Evolutionary conservation across 2,113 vertebrate genomes (phyloP).

Genomic region (Tachysurus fulvidraco): DNA sequence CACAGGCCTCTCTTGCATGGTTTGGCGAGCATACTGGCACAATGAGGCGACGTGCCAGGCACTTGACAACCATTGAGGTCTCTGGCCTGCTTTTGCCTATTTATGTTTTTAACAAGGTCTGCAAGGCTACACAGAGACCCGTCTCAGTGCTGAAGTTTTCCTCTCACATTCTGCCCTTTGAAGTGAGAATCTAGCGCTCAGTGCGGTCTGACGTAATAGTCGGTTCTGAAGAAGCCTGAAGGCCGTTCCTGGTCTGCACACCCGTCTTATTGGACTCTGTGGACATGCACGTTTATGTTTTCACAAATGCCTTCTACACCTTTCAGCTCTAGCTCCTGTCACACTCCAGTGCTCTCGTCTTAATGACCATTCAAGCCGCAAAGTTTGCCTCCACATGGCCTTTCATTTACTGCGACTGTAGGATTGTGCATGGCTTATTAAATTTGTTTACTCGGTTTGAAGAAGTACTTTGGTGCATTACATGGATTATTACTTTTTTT

Average conservation of each 20-base stretch:
- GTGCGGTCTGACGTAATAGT: slow-evolving; percentile 60
- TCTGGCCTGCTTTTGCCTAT: slow-evolving; percentile 59
- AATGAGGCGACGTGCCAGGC: slow-evolving; percentile 55
- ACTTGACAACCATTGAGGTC: slow-evolving; percentile 51
- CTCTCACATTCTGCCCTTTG: slow-evolving; percentile 57
- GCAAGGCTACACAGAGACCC: slow-evolving; percentile 62
- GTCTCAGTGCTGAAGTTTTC: slow-evolving; percentile 55
- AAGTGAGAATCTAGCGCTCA: slow-evolving; percentile 66
- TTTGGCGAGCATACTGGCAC: slow-evolving; percentile 58
- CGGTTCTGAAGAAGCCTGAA: slow-evolving; percentile 60
- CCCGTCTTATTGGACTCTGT: slow-evolving; percentile 29
- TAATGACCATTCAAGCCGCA: slow-evolving; percentile 46
- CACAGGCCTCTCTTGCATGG: slow-evolving; percentile 54
- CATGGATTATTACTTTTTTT: neutral
- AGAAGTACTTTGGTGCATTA: slow-evolving; percentile 24
- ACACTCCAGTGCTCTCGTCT: slow-evolving; percentile 33
- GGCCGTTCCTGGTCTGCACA: slow-evolving; percentile 16
- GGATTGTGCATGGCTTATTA: slow-evolving; percentile 23
- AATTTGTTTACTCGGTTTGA: slow-evolving; percentile 42
- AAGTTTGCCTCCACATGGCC: slow-evolving; percentile 27
- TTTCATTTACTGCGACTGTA: slow-evolving; percentile 18
- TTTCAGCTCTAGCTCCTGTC: slow-evolving; percentile 41
- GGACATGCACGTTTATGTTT: slow-evolving; percentile 22
- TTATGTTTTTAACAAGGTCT: slow-evolving; percentile 61
- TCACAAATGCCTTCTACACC: slow-evolving; percentile 27